Base-by-base conservation (phyloP, 2,888 invertebrate species). In the Ormia ochracea region DNA sequence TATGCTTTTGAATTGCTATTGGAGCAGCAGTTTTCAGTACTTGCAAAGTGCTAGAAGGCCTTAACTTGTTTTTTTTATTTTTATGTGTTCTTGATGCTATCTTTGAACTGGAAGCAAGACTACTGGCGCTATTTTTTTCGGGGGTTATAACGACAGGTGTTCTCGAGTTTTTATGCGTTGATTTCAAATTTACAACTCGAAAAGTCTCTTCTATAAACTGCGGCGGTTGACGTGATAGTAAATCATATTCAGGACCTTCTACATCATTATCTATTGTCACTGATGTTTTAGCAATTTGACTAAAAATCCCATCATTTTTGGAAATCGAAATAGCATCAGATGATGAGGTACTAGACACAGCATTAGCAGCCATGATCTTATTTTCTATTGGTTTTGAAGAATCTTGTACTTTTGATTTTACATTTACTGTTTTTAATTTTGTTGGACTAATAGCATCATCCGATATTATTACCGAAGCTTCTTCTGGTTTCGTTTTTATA, bases 191-290 rank as follows among this genome's bases (percentile, higher is more conserved):
- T 61, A 95, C 94, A 83, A 96, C 94, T 90, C 94, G 94, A 89
- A 94, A 96, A 0, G 96, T 95, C 91, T 96, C 96, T 88, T 96
- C 96, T 6, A 95, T 94, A 83, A 94, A 94, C 89, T 96, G 95
- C 7, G 95, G 94, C 0, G 96, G 96, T 85, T 96, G 96, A 41
- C 95, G 92, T 6, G 96, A 96, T 3, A 96, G 91, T 85, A 95
- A 94, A 87, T 96, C 96, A 86, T 96, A 96, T 90, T 96, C 96
- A 0, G 95, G 95, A 81, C 94, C 94, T 21, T 93, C 94, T 41
- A 94, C 92, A 85, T 94, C 94, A 85, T 95, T 95, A 76, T 94
- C 83, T 4, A 83, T 63, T n/a, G 76, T n/a, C 7, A 70, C n/a
- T 12, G 81, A 59, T 0, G 77, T 69, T 23, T 59, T 56, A 10